Evolutionary conservation across 1,140 invertebrate genomes (phyloP).

Genomic region (Laupala kohalensis): DNA sequence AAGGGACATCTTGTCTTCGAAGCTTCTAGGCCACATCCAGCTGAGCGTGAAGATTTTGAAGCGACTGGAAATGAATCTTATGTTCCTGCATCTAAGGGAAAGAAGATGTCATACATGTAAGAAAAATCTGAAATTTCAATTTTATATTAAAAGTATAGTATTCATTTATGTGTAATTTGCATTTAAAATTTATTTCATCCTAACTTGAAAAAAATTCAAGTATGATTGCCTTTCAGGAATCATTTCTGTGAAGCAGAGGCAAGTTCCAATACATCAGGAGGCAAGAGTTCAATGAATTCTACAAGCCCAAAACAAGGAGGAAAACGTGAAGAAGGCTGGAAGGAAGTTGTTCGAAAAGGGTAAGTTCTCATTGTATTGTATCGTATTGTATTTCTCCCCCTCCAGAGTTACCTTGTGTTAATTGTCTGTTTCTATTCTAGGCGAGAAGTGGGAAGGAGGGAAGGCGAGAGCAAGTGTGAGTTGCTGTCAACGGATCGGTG

Average conservation of each 20-base stretch:
- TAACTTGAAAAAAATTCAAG: too few species aligned
- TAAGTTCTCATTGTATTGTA: constrained; percentile 13
- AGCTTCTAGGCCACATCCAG: constrained; percentile 41
- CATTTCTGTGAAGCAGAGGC: constrained; percentile 33
- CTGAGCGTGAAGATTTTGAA: constrained; percentile 52
- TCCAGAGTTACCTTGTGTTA: too few species aligned
- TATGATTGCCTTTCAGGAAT: constrained; percentile 21
- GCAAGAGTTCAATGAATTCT: constrained; percentile 26
- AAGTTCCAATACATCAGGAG: constrained; percentile 20
- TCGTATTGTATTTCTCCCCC: too few species aligned
- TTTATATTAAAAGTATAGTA: too few species aligned
- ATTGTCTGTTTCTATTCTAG: too few species aligned
- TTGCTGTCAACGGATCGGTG: background rate
- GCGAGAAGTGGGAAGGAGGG: background rate
- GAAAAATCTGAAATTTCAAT: too few species aligned
- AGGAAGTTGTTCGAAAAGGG: constrained; percentile 83
- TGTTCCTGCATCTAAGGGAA: constrained; percentile 35
- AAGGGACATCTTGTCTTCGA: constrained; percentile 41
- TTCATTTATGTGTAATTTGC: too few species aligned
- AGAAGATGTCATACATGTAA: constrained; percentile 28
- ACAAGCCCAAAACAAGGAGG: constrained; percentile 57
- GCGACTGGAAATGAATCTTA: constrained; percentile 48
- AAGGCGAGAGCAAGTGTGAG: background rate
- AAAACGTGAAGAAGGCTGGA: constrained; percentile 89
- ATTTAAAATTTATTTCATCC: too few species aligned